phyloP scores from a whole-genome alignment of 2,888 invertebrate species.

The Napeogenes sylphis region DNA sequence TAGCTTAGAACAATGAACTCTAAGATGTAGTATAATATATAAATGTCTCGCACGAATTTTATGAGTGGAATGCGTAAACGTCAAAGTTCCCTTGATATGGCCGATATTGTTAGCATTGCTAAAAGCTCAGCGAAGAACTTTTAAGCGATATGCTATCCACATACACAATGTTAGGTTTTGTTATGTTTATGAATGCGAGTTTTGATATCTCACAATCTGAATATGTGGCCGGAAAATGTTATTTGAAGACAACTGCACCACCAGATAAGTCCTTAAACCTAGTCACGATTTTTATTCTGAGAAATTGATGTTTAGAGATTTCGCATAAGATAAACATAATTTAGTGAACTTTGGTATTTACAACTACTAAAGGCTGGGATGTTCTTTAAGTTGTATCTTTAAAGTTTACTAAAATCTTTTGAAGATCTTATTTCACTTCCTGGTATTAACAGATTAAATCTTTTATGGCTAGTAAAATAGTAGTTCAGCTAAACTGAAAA shows the following conservation, averaged over 20 bases:
- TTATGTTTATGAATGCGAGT: constrained; percentile 46
- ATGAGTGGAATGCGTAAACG: constrained; percentile 23
- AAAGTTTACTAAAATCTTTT: too few relatives aligned
- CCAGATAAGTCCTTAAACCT: constrained; percentile 48
- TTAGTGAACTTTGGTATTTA: constrained; percentile 17
- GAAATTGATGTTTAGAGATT: constrained; percentile 46
- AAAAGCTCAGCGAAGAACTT: constrained; percentile 3
- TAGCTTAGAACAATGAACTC: constrained; percentile 65
- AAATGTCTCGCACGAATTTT: constrained; percentile 19
- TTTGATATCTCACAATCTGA: constrained; percentile 41
- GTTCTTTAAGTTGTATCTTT: too few relatives aligned
- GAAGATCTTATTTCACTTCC: too few relatives aligned
- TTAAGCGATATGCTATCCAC: constrained; percentile 31
- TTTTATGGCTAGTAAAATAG: constrained; percentile 4
- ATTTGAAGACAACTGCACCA: constrained; percentile 45
- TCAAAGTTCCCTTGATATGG: constrained; percentile 23
- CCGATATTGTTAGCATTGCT: constrained; percentile 21
- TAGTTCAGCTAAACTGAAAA: constrained; percentile 28
- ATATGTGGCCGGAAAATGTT: constrained; percentile 49
- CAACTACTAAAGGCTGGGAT: not conserved
- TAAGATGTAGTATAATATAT: constrained; percentile 29
- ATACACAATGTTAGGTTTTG: constrained; percentile 47
- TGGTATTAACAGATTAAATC: not conserved
- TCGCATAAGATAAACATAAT: constrained; percentile 44
- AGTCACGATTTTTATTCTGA: constrained; percentile 55